phyloP scores from a whole-genome alignment of 2,113 vertebrate genomes.

The Syngnathoides biaculeatus region DNA sequence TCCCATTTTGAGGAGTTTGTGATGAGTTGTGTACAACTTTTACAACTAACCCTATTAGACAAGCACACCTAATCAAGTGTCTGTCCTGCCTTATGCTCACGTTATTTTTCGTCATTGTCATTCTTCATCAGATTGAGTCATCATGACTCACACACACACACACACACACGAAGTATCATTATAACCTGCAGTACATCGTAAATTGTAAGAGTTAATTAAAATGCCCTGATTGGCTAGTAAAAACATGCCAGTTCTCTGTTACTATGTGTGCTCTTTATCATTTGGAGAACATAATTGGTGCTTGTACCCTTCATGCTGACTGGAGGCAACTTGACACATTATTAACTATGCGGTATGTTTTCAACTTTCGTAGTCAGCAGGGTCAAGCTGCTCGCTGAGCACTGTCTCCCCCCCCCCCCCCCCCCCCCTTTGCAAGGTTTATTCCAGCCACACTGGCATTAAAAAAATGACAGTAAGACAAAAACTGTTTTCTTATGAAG shows the following conservation, averaged over 20 bases:
- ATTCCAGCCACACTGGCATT: no score
- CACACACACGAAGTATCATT: background rate
- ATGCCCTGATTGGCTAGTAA: background rate
- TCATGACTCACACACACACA: no score
- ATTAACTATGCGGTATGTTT: background rate
- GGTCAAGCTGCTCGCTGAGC: slow-evolving; percentile 12
- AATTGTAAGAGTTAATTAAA: slow-evolving; percentile 41
- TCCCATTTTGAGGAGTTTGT: no score
- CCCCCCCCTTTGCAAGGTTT: no score
- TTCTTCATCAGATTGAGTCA: background rate
- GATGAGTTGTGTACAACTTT: no score
- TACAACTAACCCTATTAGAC: no score
- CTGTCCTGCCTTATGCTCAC: no score
- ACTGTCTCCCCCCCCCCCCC: slow-evolving; percentile 1
- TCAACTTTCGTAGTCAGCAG: background rate
- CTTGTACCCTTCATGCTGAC: background rate
- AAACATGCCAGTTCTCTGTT: background rate
- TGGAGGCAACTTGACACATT: background rate
- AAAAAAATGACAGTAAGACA: no score
- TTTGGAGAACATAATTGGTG: background rate
- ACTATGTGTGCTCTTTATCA: background rate
- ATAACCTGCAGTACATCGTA: slow-evolving; percentile 16
- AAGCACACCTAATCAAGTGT: no score
- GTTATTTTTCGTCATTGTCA: background rate
- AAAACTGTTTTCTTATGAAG: no score